A percentile compares a stretch with the other conserved stretches of the same genome.
phyloP scores from a whole-genome alignment of 2,888 invertebrate species.

The Agrotis ipsilon region DNA sequence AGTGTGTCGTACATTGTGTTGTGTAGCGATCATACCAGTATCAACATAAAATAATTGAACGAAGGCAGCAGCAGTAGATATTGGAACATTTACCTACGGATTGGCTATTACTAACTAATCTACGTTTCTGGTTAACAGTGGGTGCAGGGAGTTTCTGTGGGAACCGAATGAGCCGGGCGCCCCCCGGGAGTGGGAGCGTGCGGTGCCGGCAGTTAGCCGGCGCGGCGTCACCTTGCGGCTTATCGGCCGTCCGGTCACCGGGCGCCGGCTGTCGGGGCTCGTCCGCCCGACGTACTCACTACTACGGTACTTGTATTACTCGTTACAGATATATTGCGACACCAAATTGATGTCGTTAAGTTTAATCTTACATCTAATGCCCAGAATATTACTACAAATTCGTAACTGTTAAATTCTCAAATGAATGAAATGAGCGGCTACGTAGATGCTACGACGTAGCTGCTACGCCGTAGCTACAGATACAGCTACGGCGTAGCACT shows the following conservation, averaged over 20 bases:
- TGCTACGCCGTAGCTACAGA: slow-evolving; percentile 22
- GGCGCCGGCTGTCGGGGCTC: slow-evolving; percentile 67
- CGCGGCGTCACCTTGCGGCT: slow-evolving; percentile 82
- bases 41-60: too few species aligned
- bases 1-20: slow-evolving; percentile 19
- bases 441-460: slow-evolving; percentile 31
- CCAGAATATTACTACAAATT: slow-evolving; percentile 39
- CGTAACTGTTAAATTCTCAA: slow-evolving; percentile 34
- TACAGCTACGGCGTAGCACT: slow-evolving; percentile 19
- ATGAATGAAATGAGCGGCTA: slow-evolving; percentile 14
- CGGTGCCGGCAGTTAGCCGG: slow-evolving; percentile 76
- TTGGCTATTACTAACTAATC: slow-evolving; percentile 75
- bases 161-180: slow-evolving; percentile 73
- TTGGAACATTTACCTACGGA: slow-evolving; percentile 50
- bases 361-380: slow-evolving; percentile 62
- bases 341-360: slow-evolving; percentile 65
- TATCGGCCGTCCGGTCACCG: slow-evolving; percentile 81
- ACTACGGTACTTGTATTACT: slow-evolving; percentile 52
- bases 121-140: slow-evolving; percentile 71
- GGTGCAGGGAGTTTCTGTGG: slow-evolving; percentile 68
- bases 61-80: slow-evolving; percentile 19
- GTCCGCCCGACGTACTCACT: slow-evolving; percentile 59
- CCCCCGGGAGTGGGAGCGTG: slow-evolving; percentile 65
- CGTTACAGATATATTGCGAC: slow-evolving; percentile 64
- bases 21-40: background rate